These are phyloP conservation scores for Magallana gigas DNA, from an alignment of 1,140 invertebrate genomes.

Conservation along the genomic window DNA sequence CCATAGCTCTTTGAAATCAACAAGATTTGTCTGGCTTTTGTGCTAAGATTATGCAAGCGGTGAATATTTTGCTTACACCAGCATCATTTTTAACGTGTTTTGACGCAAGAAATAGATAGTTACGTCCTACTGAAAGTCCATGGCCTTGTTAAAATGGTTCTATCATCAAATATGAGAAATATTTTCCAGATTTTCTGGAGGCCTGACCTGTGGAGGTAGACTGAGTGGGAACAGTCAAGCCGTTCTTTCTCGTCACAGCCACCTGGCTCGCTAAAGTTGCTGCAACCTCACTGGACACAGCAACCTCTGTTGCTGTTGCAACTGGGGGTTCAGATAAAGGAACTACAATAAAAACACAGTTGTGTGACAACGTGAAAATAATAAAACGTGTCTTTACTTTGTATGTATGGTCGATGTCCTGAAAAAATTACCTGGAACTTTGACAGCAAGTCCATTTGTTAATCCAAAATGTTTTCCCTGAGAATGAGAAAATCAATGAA, in stretches of 20 bases:
- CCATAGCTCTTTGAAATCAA: too few species aligned
- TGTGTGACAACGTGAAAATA: too few species aligned
- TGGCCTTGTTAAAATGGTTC: too few species aligned
- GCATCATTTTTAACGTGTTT: too few species aligned
- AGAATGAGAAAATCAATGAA: neutral
- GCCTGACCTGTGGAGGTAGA: neutral
- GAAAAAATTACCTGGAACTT: neutral
- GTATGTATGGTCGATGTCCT: too few species aligned
- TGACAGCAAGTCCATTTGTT: neutral
- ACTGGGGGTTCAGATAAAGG: slow-evolving; percentile 4
- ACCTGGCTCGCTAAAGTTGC: neutral
- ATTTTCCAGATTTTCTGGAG: neutral
- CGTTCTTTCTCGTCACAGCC: neutral
- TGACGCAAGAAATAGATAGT: too few species aligned
- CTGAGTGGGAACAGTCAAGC: neutral
- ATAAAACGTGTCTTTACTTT: too few species aligned
- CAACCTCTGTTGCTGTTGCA: slow-evolving; percentile 7
- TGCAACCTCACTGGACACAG: neutral
- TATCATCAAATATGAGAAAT: neutral
- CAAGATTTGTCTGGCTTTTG: too few species aligned
- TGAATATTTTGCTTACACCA: too few species aligned
- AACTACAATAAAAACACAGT: neutral
- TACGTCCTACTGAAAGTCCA: too few species aligned
- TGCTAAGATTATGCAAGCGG: too few species aligned
- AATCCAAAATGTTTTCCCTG: slow-evolving; percentile 27